Conservation (phyloP, 2,113 vertebrate species). For the Urocolius indicus region DNA sequence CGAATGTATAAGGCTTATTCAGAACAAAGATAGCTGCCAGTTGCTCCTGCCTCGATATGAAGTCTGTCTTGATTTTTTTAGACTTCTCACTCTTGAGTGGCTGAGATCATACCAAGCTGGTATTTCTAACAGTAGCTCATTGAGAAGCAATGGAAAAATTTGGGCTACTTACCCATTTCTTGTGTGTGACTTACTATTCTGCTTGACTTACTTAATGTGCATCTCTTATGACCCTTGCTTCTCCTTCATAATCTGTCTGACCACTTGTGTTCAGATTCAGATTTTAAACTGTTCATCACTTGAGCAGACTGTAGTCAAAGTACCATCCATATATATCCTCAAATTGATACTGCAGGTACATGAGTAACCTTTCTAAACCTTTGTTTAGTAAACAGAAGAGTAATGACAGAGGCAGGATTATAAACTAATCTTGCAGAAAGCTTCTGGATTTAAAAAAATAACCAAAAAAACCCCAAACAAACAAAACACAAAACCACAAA, state of each 20-base stretch:
- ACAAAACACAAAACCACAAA: not conserved
- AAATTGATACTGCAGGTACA: not conserved
- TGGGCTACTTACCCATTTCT: not conserved
- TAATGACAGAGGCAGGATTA: not conserved
- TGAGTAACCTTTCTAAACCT: conserved; percentile 2
- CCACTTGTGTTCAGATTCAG: not conserved
- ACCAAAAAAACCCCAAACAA: not conserved
- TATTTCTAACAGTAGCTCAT: not conserved
- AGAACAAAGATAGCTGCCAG: not conserved
- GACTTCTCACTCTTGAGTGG: not conserved
- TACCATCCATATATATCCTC: not conserved
- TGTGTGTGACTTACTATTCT: not conserved
- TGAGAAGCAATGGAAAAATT: not conserved
- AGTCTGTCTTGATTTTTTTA: not conserved
- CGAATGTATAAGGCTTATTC: not conserved
- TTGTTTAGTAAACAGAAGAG: not conserved
- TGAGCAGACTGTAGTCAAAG: not conserved
- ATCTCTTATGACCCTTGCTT: not conserved
- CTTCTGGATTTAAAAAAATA: conserved; percentile 3
- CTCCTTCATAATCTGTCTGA: not conserved
- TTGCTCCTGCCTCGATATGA: not conserved
- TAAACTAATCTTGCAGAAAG: conserved; percentile 8
- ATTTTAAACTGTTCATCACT: not conserved
- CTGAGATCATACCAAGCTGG: not conserved
- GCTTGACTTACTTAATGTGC: too few relatives aligned